These are phyloP conservation scores for Caerostris extrusa DNA, from an alignment of 1,140 invertebrate genomes.

Conservation along the genomic window DNA sequence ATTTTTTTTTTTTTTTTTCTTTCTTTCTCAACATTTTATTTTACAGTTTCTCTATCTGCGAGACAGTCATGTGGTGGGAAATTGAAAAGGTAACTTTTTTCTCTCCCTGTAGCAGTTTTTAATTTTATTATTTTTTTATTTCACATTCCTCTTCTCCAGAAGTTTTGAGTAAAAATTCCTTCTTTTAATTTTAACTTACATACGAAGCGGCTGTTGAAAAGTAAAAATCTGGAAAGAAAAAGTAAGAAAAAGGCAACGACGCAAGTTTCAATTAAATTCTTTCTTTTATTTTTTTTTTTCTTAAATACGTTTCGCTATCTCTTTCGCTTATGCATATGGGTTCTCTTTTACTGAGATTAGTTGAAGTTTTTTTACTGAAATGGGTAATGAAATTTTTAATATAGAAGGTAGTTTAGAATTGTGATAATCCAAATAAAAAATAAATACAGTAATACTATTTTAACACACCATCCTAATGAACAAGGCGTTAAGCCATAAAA, in stretches of 20 bases:
- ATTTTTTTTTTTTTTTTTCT: slow-evolving; percentile 33
- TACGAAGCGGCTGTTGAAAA: not conserved
- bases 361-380: not conserved
- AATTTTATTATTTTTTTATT: not conserved
- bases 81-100: slow-evolving; percentile 20
- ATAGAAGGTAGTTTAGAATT: not conserved
- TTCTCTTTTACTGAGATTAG: not conserved
- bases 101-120: not conserved
- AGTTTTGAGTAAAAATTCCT: slow-evolving; percentile 13
- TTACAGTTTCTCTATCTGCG: not conserved
- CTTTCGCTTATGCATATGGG: slow-evolving; percentile 37
- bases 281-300: not conserved
- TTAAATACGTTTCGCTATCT: not conserved
- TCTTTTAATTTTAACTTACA: slow-evolving; percentile 58
- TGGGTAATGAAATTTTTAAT: slow-evolving; percentile 54
- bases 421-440: not conserved
- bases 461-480: not conserved
- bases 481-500: not conserved
- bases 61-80: slow-evolving; percentile 20
- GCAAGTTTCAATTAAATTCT: slow-evolving; percentile 60
- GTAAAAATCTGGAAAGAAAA: not conserved
- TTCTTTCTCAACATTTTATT: not conserved
- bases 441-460: not conserved
- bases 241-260: not conserved
- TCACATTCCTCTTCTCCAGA: not conserved